Conservation (phyloP, 2,113 vertebrate species). For the Typhlomys cinereus region DNA sequence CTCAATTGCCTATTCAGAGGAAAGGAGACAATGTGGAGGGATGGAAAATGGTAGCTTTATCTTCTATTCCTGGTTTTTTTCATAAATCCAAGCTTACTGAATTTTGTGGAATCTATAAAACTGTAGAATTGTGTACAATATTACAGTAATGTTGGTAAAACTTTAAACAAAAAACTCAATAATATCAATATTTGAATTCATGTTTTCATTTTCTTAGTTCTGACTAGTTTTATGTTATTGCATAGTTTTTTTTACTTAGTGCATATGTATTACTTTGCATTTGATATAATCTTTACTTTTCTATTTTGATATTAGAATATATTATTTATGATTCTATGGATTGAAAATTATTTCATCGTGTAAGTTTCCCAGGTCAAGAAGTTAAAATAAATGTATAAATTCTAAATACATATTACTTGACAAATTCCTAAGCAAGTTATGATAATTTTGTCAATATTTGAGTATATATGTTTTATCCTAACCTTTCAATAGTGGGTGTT, state of each 20-base stretch:
- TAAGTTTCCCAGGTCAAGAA: neutral
- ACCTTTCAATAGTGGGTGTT: neutral
- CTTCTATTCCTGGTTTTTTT: no score
- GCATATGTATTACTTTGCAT: neutral
- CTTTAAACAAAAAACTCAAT: neutral
- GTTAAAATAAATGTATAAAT: neutral
- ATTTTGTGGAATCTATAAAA: no score
- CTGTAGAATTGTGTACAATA: neutral
- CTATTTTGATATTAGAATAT: neutral
- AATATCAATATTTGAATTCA: neutral
- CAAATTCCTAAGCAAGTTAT: slow-evolving; percentile 15
- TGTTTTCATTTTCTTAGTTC: slow-evolving; percentile 4
- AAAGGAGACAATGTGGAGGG: no score
- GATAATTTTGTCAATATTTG: neutral
- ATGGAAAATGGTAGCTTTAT: no score
- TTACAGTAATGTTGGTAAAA: neutral
- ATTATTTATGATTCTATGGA: neutral
- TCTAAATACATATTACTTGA: neutral
- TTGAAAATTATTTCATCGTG: slow-evolving; percentile 29
- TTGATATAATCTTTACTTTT: neutral
- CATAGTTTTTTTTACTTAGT: neutral
- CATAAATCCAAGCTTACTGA: no score
- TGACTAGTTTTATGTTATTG: neutral
- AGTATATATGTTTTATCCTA: neutral
- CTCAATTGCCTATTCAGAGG: no score